Percentiles rank a stretch among this genome's conserved stretches.
Conservation (phyloP, 2,797 vertebrate species). For the Macrochelys suwanniensis region DNA sequence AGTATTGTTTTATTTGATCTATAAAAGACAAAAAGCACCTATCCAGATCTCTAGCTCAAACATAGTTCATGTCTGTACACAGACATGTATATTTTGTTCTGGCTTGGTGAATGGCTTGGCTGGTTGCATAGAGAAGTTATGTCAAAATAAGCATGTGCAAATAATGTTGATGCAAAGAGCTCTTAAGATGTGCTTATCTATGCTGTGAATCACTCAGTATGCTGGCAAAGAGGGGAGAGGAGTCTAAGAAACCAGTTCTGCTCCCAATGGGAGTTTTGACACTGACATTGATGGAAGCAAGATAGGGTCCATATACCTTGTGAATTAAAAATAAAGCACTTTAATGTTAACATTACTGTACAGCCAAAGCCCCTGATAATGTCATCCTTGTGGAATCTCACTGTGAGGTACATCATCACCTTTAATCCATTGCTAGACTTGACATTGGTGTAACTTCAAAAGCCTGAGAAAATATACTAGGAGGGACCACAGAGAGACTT, state of each 20-base stretch:
- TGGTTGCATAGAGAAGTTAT: neutral
- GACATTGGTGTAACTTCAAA: neutral
- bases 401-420: neutral
- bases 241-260: neutral
- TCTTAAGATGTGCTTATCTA: neutral
- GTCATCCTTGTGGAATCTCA: neutral
- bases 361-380: neutral
- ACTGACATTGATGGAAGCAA: neutral
- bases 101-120: neutral
- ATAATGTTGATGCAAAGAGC: neutral
- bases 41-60: neutral
- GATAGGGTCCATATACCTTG: neutral
- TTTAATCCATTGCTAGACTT: neutral
- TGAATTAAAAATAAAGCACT: neutral
- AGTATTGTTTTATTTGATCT: neutral
- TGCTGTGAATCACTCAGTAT: neutral
- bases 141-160: neutral
- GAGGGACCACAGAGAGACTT: neutral
- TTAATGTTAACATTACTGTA: neutral
- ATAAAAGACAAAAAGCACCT: neutral
- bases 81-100: neutral
- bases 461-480: neutral
- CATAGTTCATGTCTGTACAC: neutral
- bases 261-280: neutral
- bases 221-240: neutral